Percentiles rank a stretch among this genome's conserved stretches.
Conservation (phyloP, 2,113 vertebrate species). For the Oostethus manadensis region DNA sequence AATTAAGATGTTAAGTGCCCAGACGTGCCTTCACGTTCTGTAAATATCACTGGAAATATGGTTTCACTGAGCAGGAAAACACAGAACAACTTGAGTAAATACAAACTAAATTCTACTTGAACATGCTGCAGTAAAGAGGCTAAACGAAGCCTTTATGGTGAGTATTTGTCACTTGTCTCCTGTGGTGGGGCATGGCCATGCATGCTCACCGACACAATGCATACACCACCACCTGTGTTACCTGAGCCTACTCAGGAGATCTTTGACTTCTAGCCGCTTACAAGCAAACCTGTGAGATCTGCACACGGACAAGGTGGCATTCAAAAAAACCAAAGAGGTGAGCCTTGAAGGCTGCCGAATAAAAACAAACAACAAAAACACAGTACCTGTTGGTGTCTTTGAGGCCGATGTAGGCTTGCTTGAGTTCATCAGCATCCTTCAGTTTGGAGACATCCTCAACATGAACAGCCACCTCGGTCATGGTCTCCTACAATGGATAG, state of each 20-base stretch:
- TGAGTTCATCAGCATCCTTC: slow-evolving; percentile 93
- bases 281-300: slow-evolving; percentile 70
- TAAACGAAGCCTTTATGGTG: neutral
- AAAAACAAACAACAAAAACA: neutral
- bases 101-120: neutral
- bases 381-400: slow-evolving; percentile 91
- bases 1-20: neutral
- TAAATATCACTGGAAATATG: neutral
- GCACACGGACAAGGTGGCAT: slow-evolving; percentile 59
- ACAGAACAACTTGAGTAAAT: neutral
- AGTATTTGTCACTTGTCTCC: neutral
- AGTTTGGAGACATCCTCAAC: slow-evolving; percentile 91
- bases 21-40: neutral
- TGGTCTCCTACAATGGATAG: slow-evolving; percentile 78
- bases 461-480: slow-evolving; percentile 88
- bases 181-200: slow-evolving; percentile 35
- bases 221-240: slow-evolving; percentile 55
- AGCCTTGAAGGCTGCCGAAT: neutral
- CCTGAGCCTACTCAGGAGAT: slow-evolving; percentile 76
- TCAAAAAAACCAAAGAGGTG: slow-evolving; percentile 7
- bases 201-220: slow-evolving; percentile 48
- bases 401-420: slow-evolving; percentile 92
- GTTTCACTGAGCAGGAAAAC: neutral
- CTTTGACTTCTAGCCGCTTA: slow-evolving; percentile 65
- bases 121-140: slow-evolving; percentile 3